phyloP scores from a whole-genome alignment of 2,113 vertebrate species.

The Macheiramphus alcinus region DNA sequence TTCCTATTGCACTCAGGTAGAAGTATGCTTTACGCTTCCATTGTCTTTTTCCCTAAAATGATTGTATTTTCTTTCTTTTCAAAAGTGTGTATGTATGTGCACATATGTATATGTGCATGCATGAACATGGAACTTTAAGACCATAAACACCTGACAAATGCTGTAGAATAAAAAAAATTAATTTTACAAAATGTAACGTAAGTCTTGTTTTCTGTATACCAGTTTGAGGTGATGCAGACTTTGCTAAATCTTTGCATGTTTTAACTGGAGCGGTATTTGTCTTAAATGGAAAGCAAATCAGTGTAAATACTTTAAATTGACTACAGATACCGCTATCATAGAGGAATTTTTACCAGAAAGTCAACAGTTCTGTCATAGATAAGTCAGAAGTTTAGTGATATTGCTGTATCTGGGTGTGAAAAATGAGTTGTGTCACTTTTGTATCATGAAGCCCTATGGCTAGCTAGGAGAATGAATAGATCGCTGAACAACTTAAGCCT shows the following conservation, averaged over 20 bases:
- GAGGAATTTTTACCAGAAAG: not conserved
- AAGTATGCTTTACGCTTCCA: not conserved
- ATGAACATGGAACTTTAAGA: not conserved
- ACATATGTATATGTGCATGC: not conserved
- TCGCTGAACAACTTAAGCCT: not conserved
- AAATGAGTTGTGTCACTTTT: not conserved
- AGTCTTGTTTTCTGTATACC: not conserved
- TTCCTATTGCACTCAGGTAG: not conserved
- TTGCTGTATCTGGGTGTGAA: not conserved
- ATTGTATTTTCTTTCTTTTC: not conserved
- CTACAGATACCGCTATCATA: not conserved
- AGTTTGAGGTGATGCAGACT: not conserved
- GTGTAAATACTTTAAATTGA: not conserved
- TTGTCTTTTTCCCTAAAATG: not conserved
- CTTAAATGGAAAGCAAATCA: not conserved
- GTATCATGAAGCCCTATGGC: not conserved
- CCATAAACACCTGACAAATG: not conserved
- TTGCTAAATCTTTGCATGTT: not conserved
- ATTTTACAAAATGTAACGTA: not conserved
- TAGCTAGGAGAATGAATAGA: not conserved
- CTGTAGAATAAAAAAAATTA: not conserved
- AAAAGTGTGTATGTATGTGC: not conserved
- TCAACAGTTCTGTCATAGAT: not conserved
- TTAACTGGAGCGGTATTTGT: not conserved
- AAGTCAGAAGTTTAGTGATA: not conserved